These are phyloP conservation scores for Sipha flava DNA, from an alignment of 1,140 invertebrate genomes.

Conservation along the genomic window DNA sequence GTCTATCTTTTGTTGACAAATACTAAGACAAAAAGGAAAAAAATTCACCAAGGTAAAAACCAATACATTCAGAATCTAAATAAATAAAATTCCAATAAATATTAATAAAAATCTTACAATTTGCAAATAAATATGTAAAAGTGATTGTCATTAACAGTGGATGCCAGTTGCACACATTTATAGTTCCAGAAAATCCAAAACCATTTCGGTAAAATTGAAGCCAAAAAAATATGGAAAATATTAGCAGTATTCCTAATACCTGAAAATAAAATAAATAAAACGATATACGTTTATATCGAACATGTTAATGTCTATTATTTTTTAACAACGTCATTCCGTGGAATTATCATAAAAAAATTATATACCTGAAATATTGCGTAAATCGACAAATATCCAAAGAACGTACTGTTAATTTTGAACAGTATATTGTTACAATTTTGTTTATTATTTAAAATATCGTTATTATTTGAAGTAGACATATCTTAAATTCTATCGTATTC, in stretches of 20 bases:
- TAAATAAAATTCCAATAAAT: no score
- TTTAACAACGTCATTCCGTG: no score
- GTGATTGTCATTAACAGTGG: constrained; percentile 79
- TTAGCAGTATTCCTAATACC: constrained; percentile 29
- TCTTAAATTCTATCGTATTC: neutral
- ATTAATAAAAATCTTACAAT: constrained; percentile 56
- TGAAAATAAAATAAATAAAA: neutral
- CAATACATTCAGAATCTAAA: no score
- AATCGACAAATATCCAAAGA: neutral
- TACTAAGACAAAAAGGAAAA: no score
- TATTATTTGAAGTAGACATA: neutral
- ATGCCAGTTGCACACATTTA: constrained; percentile 77
- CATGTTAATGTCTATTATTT: neutral
- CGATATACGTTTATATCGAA: neutral
- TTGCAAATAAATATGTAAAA: constrained; percentile 73
- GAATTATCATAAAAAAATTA: neutral
- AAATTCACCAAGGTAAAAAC: no score
- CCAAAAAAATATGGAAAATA: constrained; percentile 37
- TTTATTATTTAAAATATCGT: neutral
- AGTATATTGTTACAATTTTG: neutral
- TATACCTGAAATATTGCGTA: neutral
- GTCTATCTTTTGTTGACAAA: no score
- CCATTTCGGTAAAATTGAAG: constrained; percentile 48
- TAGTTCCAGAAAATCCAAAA: constrained; percentile 59
- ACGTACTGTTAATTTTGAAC: neutral